Percentiles rank a stretch among this genome's conserved stretches.
These are phyloP conservation scores for Acanthurus leucopareius DNA, from an alignment of 2,797 vertebrate genomes.

Conservation along the genomic window DNA sequence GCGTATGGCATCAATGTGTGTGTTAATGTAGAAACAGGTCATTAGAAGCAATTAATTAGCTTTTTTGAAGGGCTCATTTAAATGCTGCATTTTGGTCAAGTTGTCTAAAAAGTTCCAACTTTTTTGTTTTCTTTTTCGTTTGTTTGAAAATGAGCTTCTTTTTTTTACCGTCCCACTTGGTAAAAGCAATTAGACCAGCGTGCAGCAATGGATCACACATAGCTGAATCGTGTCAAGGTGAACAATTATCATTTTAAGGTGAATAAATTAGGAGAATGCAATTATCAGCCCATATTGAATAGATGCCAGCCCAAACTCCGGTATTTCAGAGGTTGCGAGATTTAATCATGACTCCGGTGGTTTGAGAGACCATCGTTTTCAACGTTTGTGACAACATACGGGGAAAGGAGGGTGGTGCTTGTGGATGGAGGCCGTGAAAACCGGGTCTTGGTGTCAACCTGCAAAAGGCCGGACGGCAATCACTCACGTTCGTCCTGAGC, in stretches of 20 bases:
- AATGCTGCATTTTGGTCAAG: slow-evolving; percentile 24
- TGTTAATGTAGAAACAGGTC: slow-evolving; percentile 1
- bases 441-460: slow-evolving; percentile 34
- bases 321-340: slow-evolving; percentile 67
- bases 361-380: slow-evolving; percentile 67
- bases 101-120: slow-evolving; percentile 36
- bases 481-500: slow-evolving; percentile 65
- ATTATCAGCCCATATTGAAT: slow-evolving; percentile 76
- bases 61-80: slow-evolving; percentile 38
- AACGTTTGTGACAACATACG: slow-evolving; percentile 67
- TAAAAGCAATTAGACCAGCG: slow-evolving; percentile 73
- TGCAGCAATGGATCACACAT: slow-evolving; percentile 70
- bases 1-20: background rate
- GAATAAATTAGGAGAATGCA: slow-evolving; percentile 83
- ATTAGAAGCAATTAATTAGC: slow-evolving; percentile 36
- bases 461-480: slow-evolving; percentile 68
- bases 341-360: slow-evolving; percentile 70
- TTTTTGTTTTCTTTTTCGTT: slow-evolving; percentile 31
- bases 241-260: slow-evolving; percentile 83
- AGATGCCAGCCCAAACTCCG: slow-evolving; percentile 64
- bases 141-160: slow-evolving; percentile 46
- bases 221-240: slow-evolving; percentile 80
- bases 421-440: slow-evolving; percentile 1
- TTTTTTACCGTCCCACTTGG: slow-evolving; percentile 13
- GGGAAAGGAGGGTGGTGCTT: slow-evolving; percentile 22